These are phyloP conservation scores for Microdon myrmicae DNA, from an alignment of 2,888 invertebrate genomes.

Conservation along the genomic window DNA sequence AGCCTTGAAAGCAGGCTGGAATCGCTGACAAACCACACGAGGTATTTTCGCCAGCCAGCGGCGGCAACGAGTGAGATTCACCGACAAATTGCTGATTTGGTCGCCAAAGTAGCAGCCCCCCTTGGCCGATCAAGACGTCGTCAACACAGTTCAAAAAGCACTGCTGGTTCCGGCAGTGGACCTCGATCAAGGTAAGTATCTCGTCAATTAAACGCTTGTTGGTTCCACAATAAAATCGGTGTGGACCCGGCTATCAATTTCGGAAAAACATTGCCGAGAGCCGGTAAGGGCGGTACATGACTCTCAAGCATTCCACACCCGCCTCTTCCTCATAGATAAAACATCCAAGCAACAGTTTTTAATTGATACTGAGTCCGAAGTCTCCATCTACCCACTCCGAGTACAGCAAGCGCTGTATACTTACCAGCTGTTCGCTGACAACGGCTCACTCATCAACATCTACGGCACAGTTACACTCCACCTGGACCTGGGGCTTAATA, in stretches of 20 bases:
- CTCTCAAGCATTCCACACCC: background rate
- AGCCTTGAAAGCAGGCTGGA: slow-evolving; percentile 4
- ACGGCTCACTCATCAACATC: slow-evolving; percentile 22
- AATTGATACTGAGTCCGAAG: slow-evolving; percentile 26
- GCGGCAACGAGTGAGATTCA: slow-evolving; percentile 1
- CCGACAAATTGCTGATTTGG: slow-evolving; percentile 3
- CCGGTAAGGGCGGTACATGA: slow-evolving; percentile 15
- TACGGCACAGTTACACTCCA: slow-evolving; percentile 3
- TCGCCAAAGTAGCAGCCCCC: slow-evolving; percentile 1
- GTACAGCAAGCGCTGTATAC: background rate
- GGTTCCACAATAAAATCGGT: slow-evolving; percentile 5
- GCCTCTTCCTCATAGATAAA: slow-evolving; percentile 5
- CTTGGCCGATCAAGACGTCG: background rate
- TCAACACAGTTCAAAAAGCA: background rate
- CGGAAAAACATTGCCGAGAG: slow-evolving; percentile 2
- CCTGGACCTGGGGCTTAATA: slow-evolving; percentile 8
- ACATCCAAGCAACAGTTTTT: slow-evolving; percentile 4
- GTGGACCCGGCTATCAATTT: slow-evolving; percentile 5
- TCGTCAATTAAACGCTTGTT: slow-evolving; percentile 1
- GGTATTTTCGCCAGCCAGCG: background rate
- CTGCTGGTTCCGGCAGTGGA: background rate
- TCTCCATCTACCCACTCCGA: slow-evolving; percentile 28
- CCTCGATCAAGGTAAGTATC: slow-evolving; percentile 6
- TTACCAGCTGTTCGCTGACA: slow-evolving; percentile 13
- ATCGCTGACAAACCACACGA: background rate